Conservation (phyloP, 2,113 vertebrate species). For the Scytalopus superciliaris region DNA sequence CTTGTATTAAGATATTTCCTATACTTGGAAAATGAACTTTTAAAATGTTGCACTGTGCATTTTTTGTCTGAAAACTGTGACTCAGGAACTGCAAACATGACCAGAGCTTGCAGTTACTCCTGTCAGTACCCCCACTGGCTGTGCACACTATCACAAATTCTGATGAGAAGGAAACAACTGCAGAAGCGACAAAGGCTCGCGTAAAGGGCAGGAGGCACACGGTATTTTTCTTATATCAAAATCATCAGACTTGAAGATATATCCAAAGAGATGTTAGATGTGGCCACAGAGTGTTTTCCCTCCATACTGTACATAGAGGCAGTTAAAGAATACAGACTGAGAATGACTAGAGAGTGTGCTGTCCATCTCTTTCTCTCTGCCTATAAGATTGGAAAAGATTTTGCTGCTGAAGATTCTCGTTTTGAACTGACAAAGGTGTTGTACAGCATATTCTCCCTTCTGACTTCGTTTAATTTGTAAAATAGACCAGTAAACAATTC, state of each 20-base stretch:
- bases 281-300: neutral
- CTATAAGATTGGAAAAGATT: neutral
- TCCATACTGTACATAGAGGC: neutral
- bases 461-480: conserved; percentile 21
- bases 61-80: neutral
- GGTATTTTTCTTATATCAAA: neutral
- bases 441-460: neutral
- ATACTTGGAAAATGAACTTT: neutral
- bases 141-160: neutral
- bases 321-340: neutral
- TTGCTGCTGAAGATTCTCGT: neutral
- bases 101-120: neutral
- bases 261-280: neutral
- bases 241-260: neutral
- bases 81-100: neutral
- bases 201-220: neutral
- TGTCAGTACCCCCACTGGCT: neutral
- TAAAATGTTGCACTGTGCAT: neutral
- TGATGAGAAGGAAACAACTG: neutral
- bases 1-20: neutral
- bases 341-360: neutral
- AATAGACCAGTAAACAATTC: conserved; percentile 48
- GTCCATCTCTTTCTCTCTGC: neutral
- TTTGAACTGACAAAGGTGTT: neutral
- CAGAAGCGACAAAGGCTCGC: neutral